Evolutionary conservation across 2,888 invertebrate genomes (phyloP).

Genomic region (Charanyca ferruginea): DNA sequence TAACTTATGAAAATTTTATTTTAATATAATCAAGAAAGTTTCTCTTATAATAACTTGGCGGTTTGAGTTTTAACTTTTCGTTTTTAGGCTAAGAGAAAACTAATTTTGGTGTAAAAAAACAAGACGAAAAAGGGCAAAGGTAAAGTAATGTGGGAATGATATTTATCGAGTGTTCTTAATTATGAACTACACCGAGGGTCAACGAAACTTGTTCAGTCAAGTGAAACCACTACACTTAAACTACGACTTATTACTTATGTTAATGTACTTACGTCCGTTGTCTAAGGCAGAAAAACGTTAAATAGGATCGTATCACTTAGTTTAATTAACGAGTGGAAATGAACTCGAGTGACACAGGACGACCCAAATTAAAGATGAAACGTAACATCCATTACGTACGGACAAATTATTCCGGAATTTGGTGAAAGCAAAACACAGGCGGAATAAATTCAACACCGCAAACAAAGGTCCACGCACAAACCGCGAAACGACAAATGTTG

Average conservation of each 20-base stretch:
- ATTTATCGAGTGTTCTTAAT: constrained; percentile 19
- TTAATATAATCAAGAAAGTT: constrained; percentile 28
- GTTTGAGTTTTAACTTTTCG: constrained; percentile 3
- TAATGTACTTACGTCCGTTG: constrained; percentile 45
- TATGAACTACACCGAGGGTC: neutral
- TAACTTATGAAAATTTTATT: constrained; percentile 15
- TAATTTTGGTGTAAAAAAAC: constrained; percentile 1
- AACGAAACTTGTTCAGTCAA: constrained; percentile 36
- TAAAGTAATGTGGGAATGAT: neutral
- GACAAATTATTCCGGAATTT: constrained; percentile 83
- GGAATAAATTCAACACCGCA: constrained; percentile 81
- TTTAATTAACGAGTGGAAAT: constrained; percentile 79
- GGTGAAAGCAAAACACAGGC: constrained; percentile 75
- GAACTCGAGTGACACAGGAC: constrained; percentile 77
- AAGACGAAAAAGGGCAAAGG: neutral
- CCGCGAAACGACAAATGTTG: constrained; percentile 85
- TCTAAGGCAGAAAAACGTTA: constrained; percentile 60
- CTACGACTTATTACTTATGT: constrained; percentile 55
- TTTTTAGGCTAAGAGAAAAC: constrained; percentile 1
- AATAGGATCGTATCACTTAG: constrained; percentile 75
- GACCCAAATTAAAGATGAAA: constrained; percentile 87
- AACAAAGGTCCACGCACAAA: constrained; percentile 83
- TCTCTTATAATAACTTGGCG: constrained; percentile 1
- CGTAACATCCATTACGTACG: constrained; percentile 79
- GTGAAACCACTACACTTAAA: constrained; percentile 55